Evolutionary conservation across 2,113 vertebrate genomes (phyloP).

Genomic region (Emberiza fucata): DNA sequence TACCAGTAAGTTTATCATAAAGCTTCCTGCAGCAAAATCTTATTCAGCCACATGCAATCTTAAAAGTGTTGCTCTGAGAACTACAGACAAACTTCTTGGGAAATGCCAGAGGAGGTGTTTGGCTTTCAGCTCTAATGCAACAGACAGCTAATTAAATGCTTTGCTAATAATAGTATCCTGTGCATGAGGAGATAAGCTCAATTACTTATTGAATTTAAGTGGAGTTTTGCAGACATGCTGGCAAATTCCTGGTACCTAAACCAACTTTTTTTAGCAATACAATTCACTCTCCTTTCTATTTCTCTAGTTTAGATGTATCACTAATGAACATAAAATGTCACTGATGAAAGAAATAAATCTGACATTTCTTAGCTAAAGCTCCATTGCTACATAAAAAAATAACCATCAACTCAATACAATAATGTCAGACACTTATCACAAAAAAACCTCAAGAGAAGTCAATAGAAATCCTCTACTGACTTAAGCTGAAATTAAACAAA

Average conservation of each 20-base stretch:
- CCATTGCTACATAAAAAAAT: background rate
- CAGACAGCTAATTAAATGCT: constrained; percentile 48
- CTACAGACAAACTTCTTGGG: background rate
- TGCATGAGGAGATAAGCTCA: constrained; percentile 29
- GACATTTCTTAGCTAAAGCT: background rate
- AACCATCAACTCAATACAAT: background rate
- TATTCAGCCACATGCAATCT: background rate
- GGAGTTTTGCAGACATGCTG: constrained; percentile 45
- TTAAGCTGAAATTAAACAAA: background rate
- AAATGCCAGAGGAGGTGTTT: constrained; percentile 34
- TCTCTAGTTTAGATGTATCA: background rate
- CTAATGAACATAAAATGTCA: background rate
- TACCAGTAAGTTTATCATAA: background rate
- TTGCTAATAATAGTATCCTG: constrained; percentile 41
- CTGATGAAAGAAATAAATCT: background rate
- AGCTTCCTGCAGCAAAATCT: background rate
- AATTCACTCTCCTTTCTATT: background rate
- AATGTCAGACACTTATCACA: background rate
- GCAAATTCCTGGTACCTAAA: background rate
- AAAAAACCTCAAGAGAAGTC: background rate
- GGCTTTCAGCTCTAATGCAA: background rate
- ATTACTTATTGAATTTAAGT: constrained; percentile 22
- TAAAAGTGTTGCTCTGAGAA: background rate
- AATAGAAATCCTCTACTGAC: background rate
- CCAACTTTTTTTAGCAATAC: background rate